phyloP scores from a whole-genome alignment of 2,113 vertebrate species.

The Furnarius figulus region DNA sequence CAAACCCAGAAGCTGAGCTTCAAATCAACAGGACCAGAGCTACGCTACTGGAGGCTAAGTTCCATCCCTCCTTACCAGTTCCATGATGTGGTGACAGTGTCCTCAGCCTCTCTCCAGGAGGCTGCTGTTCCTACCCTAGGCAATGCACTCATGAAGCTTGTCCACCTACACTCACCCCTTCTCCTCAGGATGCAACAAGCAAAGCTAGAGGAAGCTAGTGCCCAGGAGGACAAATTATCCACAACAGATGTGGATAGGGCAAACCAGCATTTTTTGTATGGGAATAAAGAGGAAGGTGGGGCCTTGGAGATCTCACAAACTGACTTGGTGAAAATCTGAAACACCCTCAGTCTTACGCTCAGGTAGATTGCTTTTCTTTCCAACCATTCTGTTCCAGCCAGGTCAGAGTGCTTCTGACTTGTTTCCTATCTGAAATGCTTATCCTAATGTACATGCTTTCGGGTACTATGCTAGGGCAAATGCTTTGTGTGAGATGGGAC shows the following conservation, averaged over 20 bases:
- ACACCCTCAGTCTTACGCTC: background rate
- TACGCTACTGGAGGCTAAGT: background rate
- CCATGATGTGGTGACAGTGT: fast-evolving
- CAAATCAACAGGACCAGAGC: background rate
- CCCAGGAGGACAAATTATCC: background rate
- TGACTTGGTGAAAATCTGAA: background rate
- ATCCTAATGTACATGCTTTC: background rate
- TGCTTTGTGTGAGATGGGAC: background rate
- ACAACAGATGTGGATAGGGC: background rate
- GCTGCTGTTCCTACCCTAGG: background rate
- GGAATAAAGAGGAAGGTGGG: background rate
- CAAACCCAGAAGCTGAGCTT: background rate
- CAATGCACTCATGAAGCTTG: fast-evolving
- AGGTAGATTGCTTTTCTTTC: background rate
- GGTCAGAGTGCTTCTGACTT: background rate
- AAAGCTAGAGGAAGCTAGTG: background rate
- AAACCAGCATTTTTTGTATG: background rate
- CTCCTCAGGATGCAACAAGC: background rate
- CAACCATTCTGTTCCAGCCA: background rate
- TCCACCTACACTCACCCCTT: background rate
- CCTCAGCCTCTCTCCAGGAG: background rate
- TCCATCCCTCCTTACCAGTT: background rate
- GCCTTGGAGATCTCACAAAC: background rate
- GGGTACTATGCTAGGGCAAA: background rate
- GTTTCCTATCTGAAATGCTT: background rate